phyloP scores from a whole-genome alignment of 1,140 invertebrate species.

The Coptotermes formosanus region DNA sequence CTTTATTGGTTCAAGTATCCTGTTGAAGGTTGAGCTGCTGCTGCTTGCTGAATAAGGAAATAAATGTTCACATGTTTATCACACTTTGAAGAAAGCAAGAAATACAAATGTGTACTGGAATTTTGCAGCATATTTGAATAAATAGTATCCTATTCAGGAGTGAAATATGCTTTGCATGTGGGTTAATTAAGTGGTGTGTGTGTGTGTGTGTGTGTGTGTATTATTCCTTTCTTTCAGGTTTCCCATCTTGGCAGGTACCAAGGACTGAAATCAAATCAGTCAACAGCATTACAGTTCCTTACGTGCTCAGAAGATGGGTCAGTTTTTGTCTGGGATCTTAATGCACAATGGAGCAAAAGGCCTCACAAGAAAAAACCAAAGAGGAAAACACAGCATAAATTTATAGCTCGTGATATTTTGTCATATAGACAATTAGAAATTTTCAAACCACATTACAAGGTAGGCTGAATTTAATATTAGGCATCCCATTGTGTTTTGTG shows the following conservation, averaged over 20 bases:
- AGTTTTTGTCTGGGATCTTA: slow-evolving; percentile 70
- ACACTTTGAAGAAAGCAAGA: too few species aligned
- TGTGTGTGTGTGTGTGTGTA: neutral
- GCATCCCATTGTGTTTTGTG: too few species aligned
- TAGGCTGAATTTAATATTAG: neutral
- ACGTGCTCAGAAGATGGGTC: slow-evolving; percentile 64
- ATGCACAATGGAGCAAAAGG: slow-evolving; percentile 35
- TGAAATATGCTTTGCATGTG: too few species aligned
- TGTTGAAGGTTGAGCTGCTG: too few species aligned
- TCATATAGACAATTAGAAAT: neutral
- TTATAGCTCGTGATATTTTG: neutral
- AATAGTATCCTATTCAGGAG: too few species aligned
- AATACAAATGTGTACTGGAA: too few species aligned
- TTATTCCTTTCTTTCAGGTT: neutral
- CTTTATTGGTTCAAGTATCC: too few species aligned
- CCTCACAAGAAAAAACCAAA: neutral
- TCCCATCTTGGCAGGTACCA: neutral
- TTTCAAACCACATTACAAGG: slow-evolving; percentile 6
- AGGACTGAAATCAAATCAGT: slow-evolving; percentile 35
- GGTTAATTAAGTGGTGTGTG: too few species aligned
- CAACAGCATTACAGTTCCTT: slow-evolving; percentile 59
- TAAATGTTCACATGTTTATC: too few species aligned
- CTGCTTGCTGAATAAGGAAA: too few species aligned
- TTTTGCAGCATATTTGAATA: too few species aligned
- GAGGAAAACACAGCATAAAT: neutral